Base-by-base conservation (phyloP, 2,113 vertebrate species). In the Ceyx cyanopectus region DNA sequence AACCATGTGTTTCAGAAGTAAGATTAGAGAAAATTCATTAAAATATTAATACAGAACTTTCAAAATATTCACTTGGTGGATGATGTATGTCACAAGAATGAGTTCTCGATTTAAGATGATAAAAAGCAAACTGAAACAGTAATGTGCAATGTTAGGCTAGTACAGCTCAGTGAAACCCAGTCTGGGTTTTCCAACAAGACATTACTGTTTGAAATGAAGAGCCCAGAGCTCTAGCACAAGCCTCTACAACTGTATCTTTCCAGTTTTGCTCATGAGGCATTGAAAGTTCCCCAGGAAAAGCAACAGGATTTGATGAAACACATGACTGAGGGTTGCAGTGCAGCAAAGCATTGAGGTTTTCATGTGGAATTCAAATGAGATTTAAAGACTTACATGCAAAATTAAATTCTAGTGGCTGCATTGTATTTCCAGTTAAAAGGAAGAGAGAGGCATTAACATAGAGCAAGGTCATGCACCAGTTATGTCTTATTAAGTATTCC, bases 401-500 rank as follows among this genome's bases (percentile, higher is more conserved):
- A 94, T 82, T 56, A 80, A 89, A 92, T 87, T 67, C 79, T 60
- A 89, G 40, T 0, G 0, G 56, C 37, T 87, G 74, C 89, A 94
- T 48, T 89, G 72, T 85, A 76, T 74, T 92, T 79, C 83, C 81
- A 87, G 81, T 66, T 46, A 85, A 80, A 95, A 93, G 70, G 62
- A 90, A 83, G 51, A 67, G 61, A 61, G 46, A 89, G 72, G 75
- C 75, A 85, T 94, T 77, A 94, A 70, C 86, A 77, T 3, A 67
- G 91, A 5, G 40, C 72, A 87, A 81, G 91, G 94, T 89, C 91
- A 85, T 72, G 89, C 63, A 87, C 89, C 89, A 94, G 87, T 93
- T 96, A 94, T 72, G 79, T 87, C 89, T 95, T 96, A 95, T 91
- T 93, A 90, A 94, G 89, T 93, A 96, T 89, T 93, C 87, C 85